These are phyloP conservation scores for Drosophila quasianomalipes DNA, from an alignment of 2,888 invertebrate genomes.

Conservation along the genomic window DNA sequence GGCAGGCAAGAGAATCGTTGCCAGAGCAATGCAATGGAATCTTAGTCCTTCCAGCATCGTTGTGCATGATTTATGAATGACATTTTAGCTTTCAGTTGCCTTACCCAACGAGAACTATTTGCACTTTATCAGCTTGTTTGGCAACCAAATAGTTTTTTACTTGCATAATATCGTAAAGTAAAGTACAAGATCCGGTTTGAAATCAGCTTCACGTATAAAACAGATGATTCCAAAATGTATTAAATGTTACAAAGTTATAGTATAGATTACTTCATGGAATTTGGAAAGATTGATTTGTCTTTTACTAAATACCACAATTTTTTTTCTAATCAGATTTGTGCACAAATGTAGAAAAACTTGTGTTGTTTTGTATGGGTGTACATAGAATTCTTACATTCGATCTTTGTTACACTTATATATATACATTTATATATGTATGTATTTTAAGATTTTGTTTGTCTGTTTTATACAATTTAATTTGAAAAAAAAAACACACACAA, in stretches of 20 bases:
- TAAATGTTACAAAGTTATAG: background rate
- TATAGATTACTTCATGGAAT: background rate
- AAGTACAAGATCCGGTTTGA: background rate
- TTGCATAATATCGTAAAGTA: too few species aligned
- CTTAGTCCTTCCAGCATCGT: constrained; percentile 65
- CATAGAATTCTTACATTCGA: background rate
- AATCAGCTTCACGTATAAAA: background rate
- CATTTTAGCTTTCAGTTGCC: constrained; percentile 67
- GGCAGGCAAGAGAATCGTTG: background rate
- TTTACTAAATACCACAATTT: background rate
- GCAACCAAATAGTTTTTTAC: background rate
- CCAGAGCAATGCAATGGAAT: constrained; percentile 41
- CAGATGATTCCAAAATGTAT: background rate
- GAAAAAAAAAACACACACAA: background rate
- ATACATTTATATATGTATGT: background rate
- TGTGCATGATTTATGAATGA: constrained; percentile 82
- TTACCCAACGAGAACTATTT: background rate
- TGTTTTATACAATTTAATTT: background rate
- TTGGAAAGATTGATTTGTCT: background rate
- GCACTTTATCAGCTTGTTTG: constrained; percentile 1
- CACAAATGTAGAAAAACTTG: background rate
- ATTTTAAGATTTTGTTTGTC: background rate
- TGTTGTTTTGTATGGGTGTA: background rate
- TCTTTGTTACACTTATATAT: background rate
- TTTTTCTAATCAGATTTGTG: background rate